Conservation (phyloP, 2,888 invertebrate species). For the Leptarthrus brevirostris region DNA sequence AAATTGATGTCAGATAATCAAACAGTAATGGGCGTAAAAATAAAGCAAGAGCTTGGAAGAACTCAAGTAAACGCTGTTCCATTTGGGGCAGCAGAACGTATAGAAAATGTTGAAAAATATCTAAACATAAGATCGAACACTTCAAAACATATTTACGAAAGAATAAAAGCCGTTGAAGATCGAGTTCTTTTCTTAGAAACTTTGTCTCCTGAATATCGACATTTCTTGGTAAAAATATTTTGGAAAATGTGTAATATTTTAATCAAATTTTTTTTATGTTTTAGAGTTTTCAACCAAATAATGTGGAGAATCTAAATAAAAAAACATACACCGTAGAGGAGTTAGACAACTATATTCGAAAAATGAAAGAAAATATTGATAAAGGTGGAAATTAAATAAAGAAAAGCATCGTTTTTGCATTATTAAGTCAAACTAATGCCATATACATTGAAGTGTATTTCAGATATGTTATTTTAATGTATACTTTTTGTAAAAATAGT, state of each 20-base stretch:
- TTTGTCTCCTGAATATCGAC: constrained; percentile 83
- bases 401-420: neutral
- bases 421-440: too few species aligned
- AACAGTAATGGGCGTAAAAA: neutral
- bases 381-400: neutral
- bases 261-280: neutral
- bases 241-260: neutral
- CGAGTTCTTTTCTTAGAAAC: constrained; percentile 78
- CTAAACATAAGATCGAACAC: constrained; percentile 69
- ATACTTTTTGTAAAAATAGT: too few species aligned
- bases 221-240: constrained; percentile 71
- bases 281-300: neutral
- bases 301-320: neutral
- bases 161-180: constrained; percentile 81
- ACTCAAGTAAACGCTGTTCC: constrained; percentile 17
- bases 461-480: too few species aligned
- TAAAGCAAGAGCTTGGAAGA: constrained; percentile 48
- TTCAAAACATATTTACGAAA: constrained; percentile 73
- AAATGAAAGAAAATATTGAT: constrained; percentile 12
- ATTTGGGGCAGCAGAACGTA: constrained; percentile 75
- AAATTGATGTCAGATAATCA: constrained; percentile 66
- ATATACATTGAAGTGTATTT: too few species aligned
- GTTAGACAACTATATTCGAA: constrained; percentile 27
- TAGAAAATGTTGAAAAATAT: constrained; percentile 74
- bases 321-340: constrained; percentile 26